Percentiles rank a stretch among this genome's conserved stretches.
These are phyloP conservation scores for Thermophis baileyi DNA, from an alignment of 2,113 vertebrate species.

Conservation along the genomic window DNA sequence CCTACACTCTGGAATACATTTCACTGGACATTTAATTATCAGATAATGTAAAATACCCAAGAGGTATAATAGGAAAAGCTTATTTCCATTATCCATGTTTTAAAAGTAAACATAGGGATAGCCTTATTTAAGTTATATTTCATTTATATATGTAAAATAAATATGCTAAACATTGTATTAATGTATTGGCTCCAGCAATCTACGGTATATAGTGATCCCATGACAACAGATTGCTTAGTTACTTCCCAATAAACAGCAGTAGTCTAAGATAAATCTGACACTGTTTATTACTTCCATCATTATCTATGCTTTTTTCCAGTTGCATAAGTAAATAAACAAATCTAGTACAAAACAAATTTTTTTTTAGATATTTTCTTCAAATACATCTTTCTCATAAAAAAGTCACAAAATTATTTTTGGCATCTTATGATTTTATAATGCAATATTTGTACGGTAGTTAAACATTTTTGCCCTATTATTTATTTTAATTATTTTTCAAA, in stretches of 20 bases:
- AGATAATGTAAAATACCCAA: not conserved
- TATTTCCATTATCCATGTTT: constrained; percentile 16
- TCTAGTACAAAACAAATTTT: not conserved
- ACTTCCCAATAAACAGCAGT: not conserved
- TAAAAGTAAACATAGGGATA: not conserved
- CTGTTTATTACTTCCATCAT: not conserved
- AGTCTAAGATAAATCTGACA: not conserved
- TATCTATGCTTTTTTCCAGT: not conserved
- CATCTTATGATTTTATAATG: not conserved
- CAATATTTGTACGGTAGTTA: not conserved
- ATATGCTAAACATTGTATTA: not conserved
- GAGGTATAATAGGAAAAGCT: constrained; percentile 32
- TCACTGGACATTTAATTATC: constrained; percentile 23
- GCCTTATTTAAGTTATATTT: not conserved
- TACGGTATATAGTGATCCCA: not conserved
- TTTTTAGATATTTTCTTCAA: not conserved
- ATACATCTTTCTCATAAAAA: not conserved
- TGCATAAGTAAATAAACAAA: not conserved
- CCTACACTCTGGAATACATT: not conserved
- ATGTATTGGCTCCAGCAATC: not conserved
- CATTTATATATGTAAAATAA: not conserved
- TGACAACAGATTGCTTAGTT: not conserved
- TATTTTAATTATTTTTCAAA: not conserved
- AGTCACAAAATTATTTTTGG: not conserved
- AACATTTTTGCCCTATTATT: not conserved